Conservation (phyloP, 2,113 vertebrate genomes). For the Gnathonemus longibarbis region DNA sequence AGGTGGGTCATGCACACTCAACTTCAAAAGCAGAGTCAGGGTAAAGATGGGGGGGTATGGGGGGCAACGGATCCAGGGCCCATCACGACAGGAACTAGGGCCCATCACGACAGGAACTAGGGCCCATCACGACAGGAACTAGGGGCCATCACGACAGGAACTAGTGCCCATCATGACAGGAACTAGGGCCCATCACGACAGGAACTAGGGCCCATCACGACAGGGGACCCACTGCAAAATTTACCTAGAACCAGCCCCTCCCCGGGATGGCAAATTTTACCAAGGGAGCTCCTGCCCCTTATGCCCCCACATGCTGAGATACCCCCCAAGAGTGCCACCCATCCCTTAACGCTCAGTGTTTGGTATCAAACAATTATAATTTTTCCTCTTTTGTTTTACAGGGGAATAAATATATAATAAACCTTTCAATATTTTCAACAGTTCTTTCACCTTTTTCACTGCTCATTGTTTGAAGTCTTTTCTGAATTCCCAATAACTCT, state of each 20-base stretch:
- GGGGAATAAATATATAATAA: background rate
- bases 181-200: background rate
- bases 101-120: no score
- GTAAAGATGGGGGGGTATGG: background rate
- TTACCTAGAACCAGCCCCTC: background rate
- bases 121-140: no score
- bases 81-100: background rate
- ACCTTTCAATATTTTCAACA: background rate
- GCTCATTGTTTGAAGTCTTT: background rate
- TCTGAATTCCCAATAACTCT: background rate
- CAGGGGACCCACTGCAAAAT: background rate
- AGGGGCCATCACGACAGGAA: background rate
- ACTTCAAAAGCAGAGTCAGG: background rate
- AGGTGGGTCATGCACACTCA: constrained; percentile 61
- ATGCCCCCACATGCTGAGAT: no score
- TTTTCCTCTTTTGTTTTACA: background rate
- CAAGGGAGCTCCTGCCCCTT: background rate
- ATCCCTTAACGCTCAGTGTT: background rate
- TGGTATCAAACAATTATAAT: background rate
- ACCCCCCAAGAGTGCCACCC: background rate
- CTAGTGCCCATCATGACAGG: no score
- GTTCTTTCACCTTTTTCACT: background rate
- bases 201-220: background rate
- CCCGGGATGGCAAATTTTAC: background rate
- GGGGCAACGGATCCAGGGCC: background rate